phyloP scores from a whole-genome alignment of 1,140 invertebrate species.

The Drosophila repleta region DNA sequence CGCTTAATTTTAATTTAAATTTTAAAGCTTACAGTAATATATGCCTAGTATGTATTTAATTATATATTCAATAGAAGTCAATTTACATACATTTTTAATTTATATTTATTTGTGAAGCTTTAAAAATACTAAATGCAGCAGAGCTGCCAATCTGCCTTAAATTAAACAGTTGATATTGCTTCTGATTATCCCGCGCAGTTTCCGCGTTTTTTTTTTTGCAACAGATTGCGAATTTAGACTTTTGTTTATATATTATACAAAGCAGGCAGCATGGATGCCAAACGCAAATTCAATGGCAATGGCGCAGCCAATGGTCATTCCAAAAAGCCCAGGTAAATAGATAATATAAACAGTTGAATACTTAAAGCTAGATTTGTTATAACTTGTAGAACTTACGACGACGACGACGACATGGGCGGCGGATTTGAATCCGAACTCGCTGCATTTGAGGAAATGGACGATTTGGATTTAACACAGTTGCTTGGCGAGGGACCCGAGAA shows the following conservation, averaged over 20 bases:
- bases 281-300: constrained; percentile 61
- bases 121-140: too few species aligned
- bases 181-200: too few species aligned
- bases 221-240: constrained; percentile 20
- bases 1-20: too few species aligned
- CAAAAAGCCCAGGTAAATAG: constrained; percentile 64
- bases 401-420: constrained; percentile 86
- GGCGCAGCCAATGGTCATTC: constrained; percentile 48
- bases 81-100: too few species aligned
- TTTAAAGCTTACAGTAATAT: too few species aligned
- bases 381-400: constrained; percentile 54
- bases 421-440: constrained; percentile 87
- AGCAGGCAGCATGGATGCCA: constrained; percentile 51
- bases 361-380: neutral
- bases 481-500: constrained; percentile 88
- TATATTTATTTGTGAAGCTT: too few species aligned
- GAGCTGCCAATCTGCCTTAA: too few species aligned
- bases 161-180: too few species aligned
- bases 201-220: constrained; percentile 25
- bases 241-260: constrained; percentile 9
- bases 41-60: too few species aligned
- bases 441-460: constrained; percentile 85
- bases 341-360: neutral
- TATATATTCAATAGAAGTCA: too few species aligned
- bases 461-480: constrained; percentile 85